Base-by-base conservation (phyloP, 1,140 invertebrate species). In the Caenorhabditis brenneri region DNA sequence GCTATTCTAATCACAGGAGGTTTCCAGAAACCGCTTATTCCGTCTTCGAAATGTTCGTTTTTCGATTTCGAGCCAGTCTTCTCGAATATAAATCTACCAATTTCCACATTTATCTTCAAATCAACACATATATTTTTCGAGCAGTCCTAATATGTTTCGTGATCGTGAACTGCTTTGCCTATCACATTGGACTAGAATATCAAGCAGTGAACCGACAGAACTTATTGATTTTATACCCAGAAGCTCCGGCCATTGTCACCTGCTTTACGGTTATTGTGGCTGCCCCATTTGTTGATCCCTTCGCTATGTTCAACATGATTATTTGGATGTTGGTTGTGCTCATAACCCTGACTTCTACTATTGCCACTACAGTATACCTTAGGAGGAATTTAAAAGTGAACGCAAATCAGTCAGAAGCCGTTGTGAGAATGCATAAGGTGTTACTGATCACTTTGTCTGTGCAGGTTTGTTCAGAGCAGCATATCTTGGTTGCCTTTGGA, bases 21-120 rank as follows among this genome's bases (percentile, higher is more conserved):
- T 9, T 65, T 65, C 19, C 31, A 65, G 58, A 65, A 65, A 65
- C 58, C 16, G 58, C 29, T 36, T 65, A 65, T 19, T 65, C 58
- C 1, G 19, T 65, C 2, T 19, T 65, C 36, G 58, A 65, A 65
- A 65, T 65, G 58, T 65, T 19, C 16, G 6, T 65, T 16, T 65
- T 65, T 19, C 58, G 58, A 2, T 65, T 65, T 16, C 33, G 36
- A 65, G 58, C 58, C 1, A 65, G 58, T 36, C 6, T 36, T 3
- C 19, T 33, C 58, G 36, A 65, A 19, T 65, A 16, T 19, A 33
- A 65, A 65, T 65, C 29, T 15, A 65, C 58, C 33, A 19, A 4
- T 3, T 65, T 65, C 29, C 36, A 65, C 31, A 36, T 19, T 16
- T 65, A 33, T 7, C 31, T 65, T 16, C 29, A 19, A 16, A 65